Evolutionary conservation across 2,113 vertebrate genomes (phyloP).

Genomic region (Amphilophus citrinellus): DNA sequence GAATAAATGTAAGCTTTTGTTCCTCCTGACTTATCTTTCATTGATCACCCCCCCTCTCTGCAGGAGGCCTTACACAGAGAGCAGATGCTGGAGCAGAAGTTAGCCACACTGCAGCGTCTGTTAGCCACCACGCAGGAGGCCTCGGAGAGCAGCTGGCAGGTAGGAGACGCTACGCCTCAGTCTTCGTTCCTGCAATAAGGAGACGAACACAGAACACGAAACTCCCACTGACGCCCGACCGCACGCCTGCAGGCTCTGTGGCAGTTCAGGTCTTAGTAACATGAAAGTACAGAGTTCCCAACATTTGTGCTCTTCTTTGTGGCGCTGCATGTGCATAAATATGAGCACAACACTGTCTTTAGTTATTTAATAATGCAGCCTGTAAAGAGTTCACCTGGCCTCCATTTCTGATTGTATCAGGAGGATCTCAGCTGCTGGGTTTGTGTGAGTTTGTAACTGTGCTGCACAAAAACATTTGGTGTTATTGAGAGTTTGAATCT

Average conservation of each 20-base stretch:
- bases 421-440: too few relatives aligned
- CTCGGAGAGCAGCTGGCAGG: slow-evolving; percentile 99
- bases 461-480: too few relatives aligned
- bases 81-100: slow-evolving; percentile 99
- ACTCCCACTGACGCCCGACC: too few relatives aligned
- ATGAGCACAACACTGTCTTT: background rate
- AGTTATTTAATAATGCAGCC: background rate
- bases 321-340: too few relatives aligned
- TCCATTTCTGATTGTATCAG: too few relatives aligned
- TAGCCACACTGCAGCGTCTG: slow-evolving; percentile 96
- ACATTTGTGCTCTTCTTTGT: too few relatives aligned
- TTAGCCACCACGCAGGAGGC: slow-evolving; percentile 96
- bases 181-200: background rate
- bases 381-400: background rate
- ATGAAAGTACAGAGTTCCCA: background rate
- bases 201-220: background rate
- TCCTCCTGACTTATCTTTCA: background rate
- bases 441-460: background rate
- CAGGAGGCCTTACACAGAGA: slow-evolving; percentile 99
- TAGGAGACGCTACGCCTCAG: background rate
- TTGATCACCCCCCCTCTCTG: background rate
- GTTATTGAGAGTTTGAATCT: too few relatives aligned
- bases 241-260: background rate
- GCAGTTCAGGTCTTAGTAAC: background rate
- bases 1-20: background rate